Evolutionary conservation across 2,888 invertebrate genomes (phyloP).

Genomic region (Eulithis prunata): DNA sequence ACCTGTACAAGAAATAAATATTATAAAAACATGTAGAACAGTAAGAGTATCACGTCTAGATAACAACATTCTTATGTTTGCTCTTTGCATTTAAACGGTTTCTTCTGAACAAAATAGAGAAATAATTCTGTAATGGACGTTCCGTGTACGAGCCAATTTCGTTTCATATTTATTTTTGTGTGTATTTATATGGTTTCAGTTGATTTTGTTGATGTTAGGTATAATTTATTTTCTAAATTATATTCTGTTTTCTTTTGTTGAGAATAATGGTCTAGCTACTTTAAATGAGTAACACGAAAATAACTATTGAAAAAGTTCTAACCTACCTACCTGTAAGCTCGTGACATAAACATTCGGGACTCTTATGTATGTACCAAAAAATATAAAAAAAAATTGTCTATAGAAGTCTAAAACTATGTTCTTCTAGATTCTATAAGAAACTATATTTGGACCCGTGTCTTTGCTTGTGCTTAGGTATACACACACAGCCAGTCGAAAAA

Average conservation of each 20-base stretch:
- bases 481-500: no score
- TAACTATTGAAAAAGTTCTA: no score
- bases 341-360: no score
- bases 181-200: conserved; percentile 13
- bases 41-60: background rate
- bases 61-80: conserved; percentile 12
- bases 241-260: conserved; percentile 5
- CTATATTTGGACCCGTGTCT: no score
- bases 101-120: conserved; percentile 12
- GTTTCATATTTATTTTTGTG: conserved; percentile 16
- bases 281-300: no score
- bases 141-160: conserved; percentile 11
- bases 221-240: conserved; percentile 3
- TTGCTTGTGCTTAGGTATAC: no score
- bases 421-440: no score
- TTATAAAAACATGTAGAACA: background rate
- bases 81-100: conserved; percentile 17
- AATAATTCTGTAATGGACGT: conserved; percentile 18
- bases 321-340: no score
- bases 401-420: no score
- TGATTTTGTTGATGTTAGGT: conserved; percentile 8
- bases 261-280: background rate
- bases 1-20: no score
- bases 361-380: no score
- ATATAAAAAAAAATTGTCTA: no score